These are phyloP conservation scores for Pipa parva DNA, from an alignment of 2,113 vertebrate species.

Conservation along the genomic window DNA sequence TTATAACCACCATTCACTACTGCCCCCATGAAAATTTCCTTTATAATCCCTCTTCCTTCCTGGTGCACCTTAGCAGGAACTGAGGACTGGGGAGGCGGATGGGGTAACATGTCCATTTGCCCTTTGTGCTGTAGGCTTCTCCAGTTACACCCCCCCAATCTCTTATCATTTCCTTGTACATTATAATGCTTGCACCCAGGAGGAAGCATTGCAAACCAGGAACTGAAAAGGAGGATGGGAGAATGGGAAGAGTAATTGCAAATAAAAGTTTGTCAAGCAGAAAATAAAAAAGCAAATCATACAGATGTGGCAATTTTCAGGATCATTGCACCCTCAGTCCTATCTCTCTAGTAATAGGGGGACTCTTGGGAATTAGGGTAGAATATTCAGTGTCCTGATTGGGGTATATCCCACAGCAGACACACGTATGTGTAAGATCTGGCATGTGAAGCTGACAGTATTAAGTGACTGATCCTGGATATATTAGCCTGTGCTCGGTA, in stretches of 20 bases:
- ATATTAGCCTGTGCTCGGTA: neutral
- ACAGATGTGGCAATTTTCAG: constrained; percentile 68
- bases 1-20: constrained; percentile 26
- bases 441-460: too few species aligned
- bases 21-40: constrained; percentile 14
- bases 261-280: constrained; percentile 69
- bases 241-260: constrained; percentile 54
- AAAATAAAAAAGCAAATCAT: constrained; percentile 70
- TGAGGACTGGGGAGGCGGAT: too few species aligned
- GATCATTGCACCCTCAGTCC: constrained; percentile 63
- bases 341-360: constrained; percentile 33
- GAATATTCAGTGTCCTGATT: neutral
- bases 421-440: too few species aligned
- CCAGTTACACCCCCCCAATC: too few species aligned
- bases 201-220: neutral
- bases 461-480: too few species aligned
- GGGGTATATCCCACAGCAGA: too few species aligned
- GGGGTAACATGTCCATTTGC: too few species aligned
- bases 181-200: too few species aligned
- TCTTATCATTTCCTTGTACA: too few species aligned
- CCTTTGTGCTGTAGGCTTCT: too few species aligned
- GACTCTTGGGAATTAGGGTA: constrained; percentile 4
- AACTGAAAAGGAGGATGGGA: constrained; percentile 24
- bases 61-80: too few species aligned
- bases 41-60: too few species aligned